Percentiles rank a stretch among this genome's conserved stretches.
These are phyloP conservation scores for Amaurobius ferox DNA, from an alignment of 2,888 invertebrate genomes.

Conservation along the genomic window DNA sequence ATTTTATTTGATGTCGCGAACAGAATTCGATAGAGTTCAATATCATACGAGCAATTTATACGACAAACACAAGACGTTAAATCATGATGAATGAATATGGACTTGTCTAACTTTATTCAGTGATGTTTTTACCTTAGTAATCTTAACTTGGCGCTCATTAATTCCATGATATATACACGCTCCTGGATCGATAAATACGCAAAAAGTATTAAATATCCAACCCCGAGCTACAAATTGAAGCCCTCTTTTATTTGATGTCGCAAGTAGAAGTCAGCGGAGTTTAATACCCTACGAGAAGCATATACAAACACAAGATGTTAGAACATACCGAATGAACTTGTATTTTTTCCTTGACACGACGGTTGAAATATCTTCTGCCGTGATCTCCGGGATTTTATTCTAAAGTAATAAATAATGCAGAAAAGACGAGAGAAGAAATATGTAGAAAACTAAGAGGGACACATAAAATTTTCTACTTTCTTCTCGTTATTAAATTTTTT, in stretches of 20 bases:
- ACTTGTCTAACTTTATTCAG: no score
- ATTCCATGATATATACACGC: no score
- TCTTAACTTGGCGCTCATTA: no score
- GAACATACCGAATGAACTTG: conserved; percentile 32
- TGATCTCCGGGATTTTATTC: conserved; percentile 58
- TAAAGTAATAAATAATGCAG: conserved; percentile 64
- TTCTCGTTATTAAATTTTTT: conserved; percentile 16
- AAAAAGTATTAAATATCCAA: conserved; percentile 29
- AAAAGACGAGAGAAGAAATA: conserved; percentile 35
- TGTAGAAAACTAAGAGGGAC: background rate
- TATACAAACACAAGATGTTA: conserved; percentile 50
- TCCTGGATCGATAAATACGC: conserved; percentile 19
- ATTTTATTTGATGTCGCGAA: no score
- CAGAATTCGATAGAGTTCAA: no score
- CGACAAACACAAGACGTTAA: no score
- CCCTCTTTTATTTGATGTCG: conserved; percentile 65
- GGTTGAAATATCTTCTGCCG: conserved; percentile 44
- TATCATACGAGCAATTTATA: no score
- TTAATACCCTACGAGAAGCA: conserved; percentile 61
- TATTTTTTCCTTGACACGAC: conserved; percentile 38
- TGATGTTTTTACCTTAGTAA: no score
- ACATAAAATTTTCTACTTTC: conserved; percentile 2
- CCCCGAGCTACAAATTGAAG: conserved; percentile 59
- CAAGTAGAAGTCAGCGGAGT: conserved; percentile 63
- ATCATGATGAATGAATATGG: no score